Conservation (phyloP, 30 jellyfish, hydroid and myxozoan species). For the Pseudorhiza aurosa region DNA sequence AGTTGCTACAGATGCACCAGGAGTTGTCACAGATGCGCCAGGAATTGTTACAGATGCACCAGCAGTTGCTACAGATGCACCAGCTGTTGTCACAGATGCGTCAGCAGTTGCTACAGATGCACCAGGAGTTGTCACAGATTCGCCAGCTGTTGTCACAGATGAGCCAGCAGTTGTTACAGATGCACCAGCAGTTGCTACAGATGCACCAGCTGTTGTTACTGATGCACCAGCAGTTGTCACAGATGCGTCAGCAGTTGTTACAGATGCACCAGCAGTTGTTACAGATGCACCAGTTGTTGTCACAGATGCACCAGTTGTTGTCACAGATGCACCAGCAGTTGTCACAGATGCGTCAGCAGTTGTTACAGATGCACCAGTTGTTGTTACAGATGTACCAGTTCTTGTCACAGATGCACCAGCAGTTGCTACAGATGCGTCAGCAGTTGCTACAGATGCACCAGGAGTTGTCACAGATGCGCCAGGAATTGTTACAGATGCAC, state of each 20-base stretch:
- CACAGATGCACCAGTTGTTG: slow-evolving; percentile 6
- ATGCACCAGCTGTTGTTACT: slow-evolving; percentile 9
- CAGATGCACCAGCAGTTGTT: neutral
- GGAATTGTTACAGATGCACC: neutral
- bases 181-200: neutral
- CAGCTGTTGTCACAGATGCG: slow-evolving; percentile 10
- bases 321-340: neutral
- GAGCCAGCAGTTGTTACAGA: slow-evolving; percentile 1
- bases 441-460: neutral
- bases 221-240: slow-evolving; percentile 6
- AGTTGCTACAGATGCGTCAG: slow-evolving; percentile 2
- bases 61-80: neutral
- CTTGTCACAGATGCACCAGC: slow-evolving; percentile 15
- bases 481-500: neutral
- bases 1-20: slow-evolving; percentile 2
- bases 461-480: neutral
- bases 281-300: neutral
- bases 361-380: neutral
- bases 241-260: slow-evolving; percentile 2
- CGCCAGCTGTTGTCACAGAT: neutral
- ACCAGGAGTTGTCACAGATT: neutral
- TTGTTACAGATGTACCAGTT: neutral
- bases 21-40: slow-evolving; percentile 13
- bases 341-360: neutral
- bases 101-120: neutral